Evolutionary conservation across 2,113 vertebrate species (phyloP).

Genomic region (Carettochelys insculpta): DNA sequence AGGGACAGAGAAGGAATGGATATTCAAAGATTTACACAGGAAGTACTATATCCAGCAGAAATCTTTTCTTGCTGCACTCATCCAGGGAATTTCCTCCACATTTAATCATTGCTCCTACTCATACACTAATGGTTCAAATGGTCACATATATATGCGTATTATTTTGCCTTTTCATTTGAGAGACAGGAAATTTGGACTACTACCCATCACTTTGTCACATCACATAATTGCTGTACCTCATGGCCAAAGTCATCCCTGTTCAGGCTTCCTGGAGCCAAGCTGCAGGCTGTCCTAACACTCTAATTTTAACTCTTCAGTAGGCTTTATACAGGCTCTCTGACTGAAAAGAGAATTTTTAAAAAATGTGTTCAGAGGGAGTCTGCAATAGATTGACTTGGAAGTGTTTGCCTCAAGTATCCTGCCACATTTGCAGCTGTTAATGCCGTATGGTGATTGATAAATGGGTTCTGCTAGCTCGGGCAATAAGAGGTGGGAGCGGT

Average conservation of each 20-base stretch:
- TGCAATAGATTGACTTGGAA: neutral
- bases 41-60: neutral
- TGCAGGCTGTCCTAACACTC: neutral
- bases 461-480: neutral
- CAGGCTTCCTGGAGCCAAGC: neutral
- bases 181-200: neutral
- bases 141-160: neutral
- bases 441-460: neutral
- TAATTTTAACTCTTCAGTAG: neutral
- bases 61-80: neutral
- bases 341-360: neutral
- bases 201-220: neutral
- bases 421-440: neutral
- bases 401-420: neutral
- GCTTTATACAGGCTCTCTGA: neutral
- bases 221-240: neutral
- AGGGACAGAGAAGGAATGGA: neutral
- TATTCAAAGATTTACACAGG: neutral
- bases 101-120: neutral
- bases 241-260: neutral
- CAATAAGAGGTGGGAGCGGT: neutral
- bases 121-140: neutral
- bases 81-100: neutral
- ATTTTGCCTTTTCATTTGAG: neutral
- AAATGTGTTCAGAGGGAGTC: accelerated